Evolutionary conservation across 2,797 vertebrate genomes (phyloP), one percentile per base, ranked within the genome.

Genomic region (Phrynocephalus guinanensis): DNA sequence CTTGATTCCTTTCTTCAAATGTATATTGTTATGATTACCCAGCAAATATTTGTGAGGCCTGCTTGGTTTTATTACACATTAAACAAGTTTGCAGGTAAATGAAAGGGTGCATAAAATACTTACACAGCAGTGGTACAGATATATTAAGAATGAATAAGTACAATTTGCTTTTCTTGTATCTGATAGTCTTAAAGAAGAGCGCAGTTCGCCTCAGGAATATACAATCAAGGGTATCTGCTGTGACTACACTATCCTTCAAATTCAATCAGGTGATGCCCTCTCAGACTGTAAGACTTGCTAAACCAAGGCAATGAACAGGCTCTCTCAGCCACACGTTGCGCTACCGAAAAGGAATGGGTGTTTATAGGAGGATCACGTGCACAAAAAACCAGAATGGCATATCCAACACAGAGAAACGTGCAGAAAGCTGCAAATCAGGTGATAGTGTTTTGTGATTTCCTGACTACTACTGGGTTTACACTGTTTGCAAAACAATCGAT

Each of bases 11-110:
- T 66, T 67, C 2, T 50, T 38, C 66, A 82, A 68, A 68, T 56
- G 48, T 24, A 56, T 33, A 72, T 72, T 30, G 8, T 52, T 38
- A 5, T 16, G 1, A 75, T 26, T 26, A 88, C 60, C 89, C 86
- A 90, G 85, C 63, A 73, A 67, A 15, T 79, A 91, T 72, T 79
- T 92, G 82, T 1, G 63, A 10, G 44, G 87, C 89, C 52, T 87
- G 68, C 60, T 91, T 89, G 88, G 90, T 88, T 56, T 33, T 83
- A 84, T 73, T 91, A 22, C 18, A 20, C 7, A n/a, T 20, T 60
- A 79, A 63, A 18, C 2, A 20, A 71, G 11, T 63, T 38, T 26
- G 22, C 33, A 33, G 50, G 48, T 56, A 83, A 28, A 66, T 0
- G 0, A 79, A 86, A 92, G 84, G 26, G 10, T 9, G 13, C 26